A percentile compares a stretch with the other conserved stretches of the same genome.
phyloP scores from a whole-genome alignment of 1,140 invertebrate genomes.

The Lethrus apterus region DNA sequence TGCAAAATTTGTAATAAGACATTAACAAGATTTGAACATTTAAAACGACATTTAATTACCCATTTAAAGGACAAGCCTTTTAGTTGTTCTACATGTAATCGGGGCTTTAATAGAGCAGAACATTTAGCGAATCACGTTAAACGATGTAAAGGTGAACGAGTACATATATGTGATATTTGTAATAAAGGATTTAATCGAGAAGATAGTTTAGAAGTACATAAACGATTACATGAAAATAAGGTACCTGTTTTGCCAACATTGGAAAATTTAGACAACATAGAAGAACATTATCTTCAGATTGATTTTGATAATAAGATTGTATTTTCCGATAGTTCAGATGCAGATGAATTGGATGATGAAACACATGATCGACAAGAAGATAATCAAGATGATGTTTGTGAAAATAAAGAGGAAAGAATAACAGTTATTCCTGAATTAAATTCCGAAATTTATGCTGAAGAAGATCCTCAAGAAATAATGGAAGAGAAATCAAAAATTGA shows the following conservation, averaged over 20 bases:
- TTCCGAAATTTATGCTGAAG: constrained; percentile 13
- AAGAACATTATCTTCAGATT: constrained; percentile 36
- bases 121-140: constrained; percentile 43
- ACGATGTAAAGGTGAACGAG: constrained; percentile 36
- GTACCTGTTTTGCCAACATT: constrained; percentile 31
- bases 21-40: constrained; percentile 34
- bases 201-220: constrained; percentile 37
- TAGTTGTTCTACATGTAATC: constrained; percentile 48
- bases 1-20: constrained; percentile 39
- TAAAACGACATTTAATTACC: constrained; percentile 36
- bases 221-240: constrained; percentile 30
- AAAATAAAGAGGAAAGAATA: constrained; percentile 18
- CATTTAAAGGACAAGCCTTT: constrained; percentile 42
- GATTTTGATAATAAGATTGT: constrained; percentile 27
- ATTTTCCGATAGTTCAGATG: constrained; percentile 22
- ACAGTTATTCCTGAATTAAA: background rate
- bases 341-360: background rate
- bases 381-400: constrained; percentile 33
- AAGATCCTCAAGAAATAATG: constrained; percentile 12
- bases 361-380: constrained; percentile 12
- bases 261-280: constrained; percentile 37
- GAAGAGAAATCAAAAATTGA: constrained; percentile 11
- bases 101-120: constrained; percentile 45
- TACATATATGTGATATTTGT: constrained; percentile 44
- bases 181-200: constrained; percentile 40